These are phyloP conservation scores for Eulemur coronatus DNA, from an alignment of 2,797 vertebrate genomes.

Conservation along the genomic window DNA sequence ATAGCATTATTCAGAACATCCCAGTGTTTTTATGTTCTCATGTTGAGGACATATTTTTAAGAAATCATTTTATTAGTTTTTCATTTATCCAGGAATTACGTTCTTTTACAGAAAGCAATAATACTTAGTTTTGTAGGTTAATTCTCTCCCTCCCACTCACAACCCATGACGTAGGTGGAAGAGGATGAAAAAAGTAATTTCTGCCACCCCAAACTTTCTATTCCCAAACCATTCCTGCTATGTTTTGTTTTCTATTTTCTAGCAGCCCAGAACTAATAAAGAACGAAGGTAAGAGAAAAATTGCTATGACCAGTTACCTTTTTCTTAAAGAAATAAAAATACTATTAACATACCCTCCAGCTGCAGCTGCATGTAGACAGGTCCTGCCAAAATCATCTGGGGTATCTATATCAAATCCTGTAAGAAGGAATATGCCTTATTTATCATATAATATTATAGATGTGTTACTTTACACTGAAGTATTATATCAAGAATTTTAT, in stretches of 20 bases:
- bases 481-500: conserved; percentile 23
- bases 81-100: not conserved
- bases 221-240: not conserved
- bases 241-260: conserved; percentile 21
- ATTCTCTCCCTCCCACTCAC: not conserved
- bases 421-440: conserved; percentile 70
- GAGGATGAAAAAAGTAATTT: not conserved
- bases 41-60: not conserved
- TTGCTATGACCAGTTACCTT: not conserved
- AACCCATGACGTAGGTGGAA: not conserved
- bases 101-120: conserved; percentile 30
- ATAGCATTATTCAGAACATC: not conserved
- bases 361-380: conserved; percentile 98
- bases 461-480: not conserved
- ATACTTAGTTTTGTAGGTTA: not conserved
- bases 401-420: conserved; percentile 97
- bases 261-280: not conserved
- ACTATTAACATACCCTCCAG: conserved; percentile 93
- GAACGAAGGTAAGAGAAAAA: conserved; percentile 24
- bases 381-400: conserved; percentile 98
- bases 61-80: not conserved
- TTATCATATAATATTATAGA: conserved; percentile 38
- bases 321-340: conserved; percentile 55
- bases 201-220: not conserved
- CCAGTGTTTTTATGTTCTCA: not conserved